phyloP scores from a whole-genome alignment of 2,113 vertebrate species.

The Anolis carolinensis region DNA sequence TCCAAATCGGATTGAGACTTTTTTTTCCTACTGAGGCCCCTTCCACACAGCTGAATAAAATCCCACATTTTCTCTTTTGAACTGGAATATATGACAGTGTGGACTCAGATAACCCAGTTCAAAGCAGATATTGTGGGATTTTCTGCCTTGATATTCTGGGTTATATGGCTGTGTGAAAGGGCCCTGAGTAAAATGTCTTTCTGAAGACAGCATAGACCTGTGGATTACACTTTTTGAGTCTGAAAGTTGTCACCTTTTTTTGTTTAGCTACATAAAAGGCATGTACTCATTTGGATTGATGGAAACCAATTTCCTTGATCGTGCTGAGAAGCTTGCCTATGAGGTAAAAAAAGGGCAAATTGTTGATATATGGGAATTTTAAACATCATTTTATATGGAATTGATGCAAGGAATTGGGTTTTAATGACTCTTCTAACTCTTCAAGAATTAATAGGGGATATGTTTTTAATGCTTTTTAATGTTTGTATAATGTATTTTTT shows the following conservation, averaged over 20 bases:
- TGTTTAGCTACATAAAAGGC: slow-evolving; percentile 89
- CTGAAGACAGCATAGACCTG: too few relatives aligned
- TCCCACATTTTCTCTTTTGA: too few relatives aligned
- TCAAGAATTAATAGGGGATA: neutral
- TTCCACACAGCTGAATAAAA: too few relatives aligned
- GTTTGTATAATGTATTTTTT: too few relatives aligned
- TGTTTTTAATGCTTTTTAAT: too few relatives aligned
- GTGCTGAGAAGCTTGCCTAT: slow-evolving; percentile 86
- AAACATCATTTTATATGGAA: neutral
- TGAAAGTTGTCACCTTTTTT: slow-evolving; percentile 10
- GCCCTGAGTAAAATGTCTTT: neutral
- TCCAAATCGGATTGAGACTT: neutral
- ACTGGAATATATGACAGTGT: too few relatives aligned
- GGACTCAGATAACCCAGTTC: too few relatives aligned
- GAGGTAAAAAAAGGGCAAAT: slow-evolving; percentile 79
- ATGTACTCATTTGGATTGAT: slow-evolving; percentile 90
- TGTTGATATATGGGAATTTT: neutral
- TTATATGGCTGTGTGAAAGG: too few relatives aligned
- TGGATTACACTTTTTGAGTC: neutral
- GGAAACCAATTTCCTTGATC: slow-evolving; percentile 87
- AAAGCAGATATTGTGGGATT: too few relatives aligned
- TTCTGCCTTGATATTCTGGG: too few relatives aligned
- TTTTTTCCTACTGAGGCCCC: too few relatives aligned
- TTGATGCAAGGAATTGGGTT: neutral
- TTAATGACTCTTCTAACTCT: too few relatives aligned